Base-by-base conservation (phyloP, 35 echinoderm and acorn worm species). In the Holothuria glaberrima region DNA sequence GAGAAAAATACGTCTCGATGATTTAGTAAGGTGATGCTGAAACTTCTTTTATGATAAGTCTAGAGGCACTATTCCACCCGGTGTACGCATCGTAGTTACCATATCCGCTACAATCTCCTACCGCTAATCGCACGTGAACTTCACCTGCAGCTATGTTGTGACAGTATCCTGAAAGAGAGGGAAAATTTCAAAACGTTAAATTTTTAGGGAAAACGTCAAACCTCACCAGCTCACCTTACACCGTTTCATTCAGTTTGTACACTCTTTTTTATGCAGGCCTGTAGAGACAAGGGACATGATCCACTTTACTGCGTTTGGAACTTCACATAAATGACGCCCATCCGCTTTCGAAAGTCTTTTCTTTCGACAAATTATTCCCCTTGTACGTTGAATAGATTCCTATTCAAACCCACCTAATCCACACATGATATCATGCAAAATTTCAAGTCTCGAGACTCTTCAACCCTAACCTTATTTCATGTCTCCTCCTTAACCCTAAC, bases 61-160 rank as follows among this genome's bases (percentile, higher is more conserved):
- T 81, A 16, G 91, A 95, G 35, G 79, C 91, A 26, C 94, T 95
- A 21, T 95, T 92, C 94, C 94, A 95, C 12, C 94, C 94, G 0
- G 90, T 92, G 58, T 86, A 90, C 2, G 66, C 94, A 57, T 95
- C 94, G 19, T 83, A 84, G 44, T 83, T 92, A 17, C 94, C 94
- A 59, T 87, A 95, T 19, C 94, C 94, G 22, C 18, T 26, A 48
- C 94, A 95, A 57, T 89, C 91, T 61, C 94, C 94, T 14, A 95
- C 59, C 12, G 69, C 31, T 33, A 95, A 66, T 57, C 71, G 62
- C 10, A 95, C 90, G 67, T 95, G 65, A 22, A 92, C 48, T 19
- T 59, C 30, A 16, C 94, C 94, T 22, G 86, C 34, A 1, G 45
- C 94, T 13, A 95, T 24, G 26, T 89, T 92, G 58, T 92, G 90